phyloP scores from a whole-genome alignment of 2,113 vertebrate species.

The Tragulus kanchil region DNA sequence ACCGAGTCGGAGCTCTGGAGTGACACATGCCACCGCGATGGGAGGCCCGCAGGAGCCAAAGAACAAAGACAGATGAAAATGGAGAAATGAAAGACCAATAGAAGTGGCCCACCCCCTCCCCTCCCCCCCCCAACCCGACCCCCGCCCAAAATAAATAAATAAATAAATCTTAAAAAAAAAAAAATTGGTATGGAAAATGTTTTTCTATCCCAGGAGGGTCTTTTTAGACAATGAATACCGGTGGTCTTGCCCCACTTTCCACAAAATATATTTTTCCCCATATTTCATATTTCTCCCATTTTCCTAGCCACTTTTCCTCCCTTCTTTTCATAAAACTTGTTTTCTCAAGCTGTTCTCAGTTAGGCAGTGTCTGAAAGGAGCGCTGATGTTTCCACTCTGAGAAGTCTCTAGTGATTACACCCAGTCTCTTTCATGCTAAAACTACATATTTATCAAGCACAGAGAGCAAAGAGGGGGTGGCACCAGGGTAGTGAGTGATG shows the following conservation, averaged over 20 bases:
- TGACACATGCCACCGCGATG: no score
- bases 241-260: background rate
- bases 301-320: background rate
- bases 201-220: background rate
- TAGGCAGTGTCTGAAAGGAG: conserved; percentile 65
- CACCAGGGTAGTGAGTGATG: conserved; percentile 56
- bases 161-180: no score
- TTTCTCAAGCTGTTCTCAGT: conserved; percentile 79
- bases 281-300: background rate
- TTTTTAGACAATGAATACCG: background rate
- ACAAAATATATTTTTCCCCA: background rate
- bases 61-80: no score
- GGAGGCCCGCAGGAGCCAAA: no score
- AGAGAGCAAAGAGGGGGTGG: conserved; percentile 60
- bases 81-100: no score
- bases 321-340: background rate
- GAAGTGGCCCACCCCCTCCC: no score
- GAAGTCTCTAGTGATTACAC: conserved; percentile 62
- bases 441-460: conserved; percentile 75
- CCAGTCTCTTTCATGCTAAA: conserved; percentile 70
- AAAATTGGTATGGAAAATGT: background rate
- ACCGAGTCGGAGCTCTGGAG: no score
- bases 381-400: conserved; percentile 61
- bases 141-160: no score
- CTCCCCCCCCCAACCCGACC: no score